Evolutionary conservation across 1,140 invertebrate species (phyloP).

Genomic region (Limonius californicus): DNA sequence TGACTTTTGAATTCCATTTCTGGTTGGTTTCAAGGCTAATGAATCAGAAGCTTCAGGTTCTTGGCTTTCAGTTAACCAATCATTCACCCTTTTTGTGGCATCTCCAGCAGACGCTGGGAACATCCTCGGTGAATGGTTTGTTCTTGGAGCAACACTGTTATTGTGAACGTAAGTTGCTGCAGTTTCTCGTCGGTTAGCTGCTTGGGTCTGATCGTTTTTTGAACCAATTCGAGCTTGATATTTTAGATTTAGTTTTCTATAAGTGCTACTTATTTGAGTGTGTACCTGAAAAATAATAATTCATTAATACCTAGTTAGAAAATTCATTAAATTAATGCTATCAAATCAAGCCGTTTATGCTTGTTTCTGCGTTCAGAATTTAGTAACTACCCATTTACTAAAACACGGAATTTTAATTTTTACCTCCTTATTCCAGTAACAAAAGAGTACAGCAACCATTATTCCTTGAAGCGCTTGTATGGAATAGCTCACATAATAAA

Average conservation of each 20-base stretch:
- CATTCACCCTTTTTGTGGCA: too few species aligned
- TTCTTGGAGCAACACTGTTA: neutral
- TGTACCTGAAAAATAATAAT: neutral
- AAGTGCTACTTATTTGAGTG: neutral
- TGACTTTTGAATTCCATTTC: too few species aligned
- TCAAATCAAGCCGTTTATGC: too few species aligned
- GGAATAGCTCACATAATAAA: slow-evolving; percentile 53
- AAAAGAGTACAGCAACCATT: slow-evolving; percentile 55
- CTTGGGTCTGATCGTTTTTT: neutral
- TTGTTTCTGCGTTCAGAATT: too few species aligned
- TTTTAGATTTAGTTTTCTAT: neutral
- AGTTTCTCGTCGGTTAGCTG: neutral
- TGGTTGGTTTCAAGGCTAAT: too few species aligned
- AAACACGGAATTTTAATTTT: slow-evolving; percentile 22
- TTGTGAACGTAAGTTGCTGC: neutral
- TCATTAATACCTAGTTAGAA: neutral
- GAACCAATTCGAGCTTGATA: neutral
- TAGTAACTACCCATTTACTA: too few species aligned
- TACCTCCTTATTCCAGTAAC: slow-evolving; percentile 59
- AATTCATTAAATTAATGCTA: neutral
- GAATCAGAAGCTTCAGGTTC: too few species aligned
- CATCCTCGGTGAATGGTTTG: neutral
- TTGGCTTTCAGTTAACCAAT: too few species aligned
- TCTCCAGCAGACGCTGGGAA: neutral
- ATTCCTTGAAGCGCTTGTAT: slow-evolving; percentile 57